phyloP scores from a whole-genome alignment of 1,140 invertebrate species.

The Ganaspis sp. region DNA sequence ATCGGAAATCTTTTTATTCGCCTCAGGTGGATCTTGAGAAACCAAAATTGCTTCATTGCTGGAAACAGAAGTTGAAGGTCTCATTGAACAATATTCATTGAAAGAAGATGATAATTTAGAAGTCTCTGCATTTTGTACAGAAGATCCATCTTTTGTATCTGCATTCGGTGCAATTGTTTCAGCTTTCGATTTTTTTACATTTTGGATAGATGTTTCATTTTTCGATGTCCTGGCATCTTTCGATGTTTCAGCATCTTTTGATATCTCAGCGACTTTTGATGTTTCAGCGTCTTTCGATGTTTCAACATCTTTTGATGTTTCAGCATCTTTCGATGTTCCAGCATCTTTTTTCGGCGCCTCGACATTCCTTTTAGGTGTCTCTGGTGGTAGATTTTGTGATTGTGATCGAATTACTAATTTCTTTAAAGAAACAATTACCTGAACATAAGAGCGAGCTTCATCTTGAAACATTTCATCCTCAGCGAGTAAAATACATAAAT shows the following conservation, averaged over 20 bases:
- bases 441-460: constrained; percentile 63
- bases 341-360: background rate
- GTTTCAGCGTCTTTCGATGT: too few relatives aligned
- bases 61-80: background rate
- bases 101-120: background rate
- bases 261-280: too few relatives aligned
- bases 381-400: constrained; percentile 45
- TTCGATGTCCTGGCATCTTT: too few relatives aligned
- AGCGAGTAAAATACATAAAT: constrained; percentile 80
- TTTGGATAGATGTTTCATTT: too few relatives aligned
- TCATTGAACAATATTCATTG: background rate
- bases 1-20: background rate
- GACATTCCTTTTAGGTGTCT: constrained; percentile 62
- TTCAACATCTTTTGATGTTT: too few relatives aligned
- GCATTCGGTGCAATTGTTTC: too few relatives aligned
- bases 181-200: too few relatives aligned
- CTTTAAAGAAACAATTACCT: constrained; percentile 47
- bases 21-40: background rate
- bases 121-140: background rate
- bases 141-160: too few relatives aligned
- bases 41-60: background rate
- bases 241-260: too few relatives aligned
- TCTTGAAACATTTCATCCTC: constrained; percentile 76
- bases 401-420: constrained; percentile 59
- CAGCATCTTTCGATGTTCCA: too few relatives aligned